phyloP scores from a whole-genome alignment of 2,113 vertebrate species.

The Notechis scutatus region DNA sequence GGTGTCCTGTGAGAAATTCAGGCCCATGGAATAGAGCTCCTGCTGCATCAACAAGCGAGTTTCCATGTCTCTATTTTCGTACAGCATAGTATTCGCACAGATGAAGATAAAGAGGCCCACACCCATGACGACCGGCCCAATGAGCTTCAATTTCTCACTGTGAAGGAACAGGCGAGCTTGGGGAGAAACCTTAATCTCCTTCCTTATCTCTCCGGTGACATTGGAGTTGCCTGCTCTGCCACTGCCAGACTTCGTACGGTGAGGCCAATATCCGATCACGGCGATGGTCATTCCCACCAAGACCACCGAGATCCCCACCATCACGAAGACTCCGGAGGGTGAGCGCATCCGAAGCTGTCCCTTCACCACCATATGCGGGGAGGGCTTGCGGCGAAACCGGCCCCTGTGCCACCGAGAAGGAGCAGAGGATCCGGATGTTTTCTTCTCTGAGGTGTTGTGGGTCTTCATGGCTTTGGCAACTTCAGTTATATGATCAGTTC shows the following conservation, averaged over 20 bases:
- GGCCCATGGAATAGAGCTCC: slow-evolving; percentile 74
- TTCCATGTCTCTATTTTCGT: slow-evolving; percentile 93
- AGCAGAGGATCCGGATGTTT: slow-evolving; percentile 12
- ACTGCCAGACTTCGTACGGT: slow-evolving; percentile 51
- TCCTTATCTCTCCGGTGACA: slow-evolving; percentile 53
- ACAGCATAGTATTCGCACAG: slow-evolving; percentile 96
- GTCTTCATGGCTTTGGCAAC: slow-evolving; percentile 27
- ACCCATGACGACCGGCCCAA: slow-evolving; percentile 95
- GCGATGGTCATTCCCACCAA: slow-evolving; percentile 87
- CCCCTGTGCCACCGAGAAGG: slow-evolving; percentile 44
- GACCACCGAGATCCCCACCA: slow-evolving; percentile 85
- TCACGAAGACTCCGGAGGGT: slow-evolving; percentile 83
- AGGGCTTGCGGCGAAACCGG: slow-evolving; percentile 48
- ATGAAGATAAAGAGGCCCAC: slow-evolving; percentile 96
- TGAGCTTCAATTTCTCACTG: slow-evolving; percentile 85
- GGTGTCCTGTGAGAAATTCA: slow-evolving; percentile 61
- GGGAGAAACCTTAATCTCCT: slow-evolving; percentile 66
- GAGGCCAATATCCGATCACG: slow-evolving; percentile 92
- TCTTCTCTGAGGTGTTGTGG: slow-evolving; percentile 9
- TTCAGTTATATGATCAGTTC: not conserved
- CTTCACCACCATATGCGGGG: slow-evolving; percentile 55
- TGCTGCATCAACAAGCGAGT: slow-evolving; percentile 86
- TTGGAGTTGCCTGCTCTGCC: slow-evolving; percentile 41
- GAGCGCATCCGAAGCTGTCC: slow-evolving; percentile 90
- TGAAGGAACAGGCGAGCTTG: slow-evolving; percentile 66